phyloP scores from a whole-genome alignment of 2,113 vertebrate genomes.

The Eidolon helvum region DNA sequence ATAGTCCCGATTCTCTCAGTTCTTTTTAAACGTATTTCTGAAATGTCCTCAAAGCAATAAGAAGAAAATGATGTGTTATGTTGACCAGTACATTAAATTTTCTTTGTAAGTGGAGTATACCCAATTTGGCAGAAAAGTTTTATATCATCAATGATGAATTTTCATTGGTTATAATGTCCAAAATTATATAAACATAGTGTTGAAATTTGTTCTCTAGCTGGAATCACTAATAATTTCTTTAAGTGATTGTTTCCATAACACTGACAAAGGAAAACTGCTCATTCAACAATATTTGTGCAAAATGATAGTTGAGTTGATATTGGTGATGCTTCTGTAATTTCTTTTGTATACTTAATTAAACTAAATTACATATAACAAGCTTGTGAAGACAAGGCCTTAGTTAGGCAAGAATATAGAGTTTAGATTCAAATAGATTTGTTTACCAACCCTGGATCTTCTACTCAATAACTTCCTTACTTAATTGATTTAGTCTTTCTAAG shows the following conservation, averaged over 20 bases:
- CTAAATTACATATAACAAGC: not conserved
- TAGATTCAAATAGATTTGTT: not conserved
- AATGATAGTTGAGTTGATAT: not conserved
- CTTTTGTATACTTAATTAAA: not conserved
- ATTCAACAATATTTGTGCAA: not conserved
- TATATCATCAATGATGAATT: not conserved
- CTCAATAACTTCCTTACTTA: not conserved
- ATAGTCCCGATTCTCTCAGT: not conserved
- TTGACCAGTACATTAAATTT: not conserved
- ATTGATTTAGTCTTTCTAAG: not conserved
- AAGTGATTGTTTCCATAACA: not conserved
- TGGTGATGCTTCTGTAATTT: not conserved
- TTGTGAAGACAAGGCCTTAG: not conserved
- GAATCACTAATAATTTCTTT: not conserved
- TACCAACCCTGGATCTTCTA: not conserved
- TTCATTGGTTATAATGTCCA: not conserved
- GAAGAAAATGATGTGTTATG: not conserved
- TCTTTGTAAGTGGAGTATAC: not conserved
- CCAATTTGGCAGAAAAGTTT: not conserved
- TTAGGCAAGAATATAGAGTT: not conserved
- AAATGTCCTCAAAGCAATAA: not conserved
- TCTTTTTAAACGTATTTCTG: not conserved
- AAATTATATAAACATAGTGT: not conserved
- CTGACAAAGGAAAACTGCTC: not conserved
- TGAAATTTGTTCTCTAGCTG: not conserved